phyloP scores from a whole-genome alignment of 2,113 vertebrate genomes.

The Manacus vitellinus region DNA sequence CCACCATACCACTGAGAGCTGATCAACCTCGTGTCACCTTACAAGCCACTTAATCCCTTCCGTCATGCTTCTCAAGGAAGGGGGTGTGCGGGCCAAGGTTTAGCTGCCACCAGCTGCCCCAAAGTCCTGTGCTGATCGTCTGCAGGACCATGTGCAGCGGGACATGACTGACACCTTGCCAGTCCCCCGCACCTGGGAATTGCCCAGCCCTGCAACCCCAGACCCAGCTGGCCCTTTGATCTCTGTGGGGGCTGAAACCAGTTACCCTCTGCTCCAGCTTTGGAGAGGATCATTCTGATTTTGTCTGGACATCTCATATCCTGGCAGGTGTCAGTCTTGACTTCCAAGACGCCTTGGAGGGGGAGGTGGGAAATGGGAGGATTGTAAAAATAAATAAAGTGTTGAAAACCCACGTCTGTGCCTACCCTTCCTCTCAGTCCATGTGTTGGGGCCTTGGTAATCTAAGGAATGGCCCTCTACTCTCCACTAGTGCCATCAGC shows the following conservation, averaged over 20 bases:
- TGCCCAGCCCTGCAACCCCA: slow-evolving; percentile 12
- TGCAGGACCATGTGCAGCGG: slow-evolving; percentile 13
- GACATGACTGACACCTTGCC: slow-evolving; percentile 60
- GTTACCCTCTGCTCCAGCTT: slow-evolving; percentile 24
- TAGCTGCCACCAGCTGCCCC: slow-evolving; percentile 53
- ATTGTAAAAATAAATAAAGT: slow-evolving; percentile 48
- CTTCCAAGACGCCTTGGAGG: background rate
- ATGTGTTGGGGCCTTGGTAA: background rate
- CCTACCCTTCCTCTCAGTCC: background rate
- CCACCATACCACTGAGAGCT: background rate
- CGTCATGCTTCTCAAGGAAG: slow-evolving; percentile 59
- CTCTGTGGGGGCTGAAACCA: background rate
- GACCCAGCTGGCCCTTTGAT: slow-evolving; percentile 66
- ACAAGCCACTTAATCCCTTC: slow-evolving; percentile 66
- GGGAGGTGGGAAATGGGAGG: background rate
- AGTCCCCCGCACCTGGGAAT: slow-evolving; percentile 49
- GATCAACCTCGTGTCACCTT: slow-evolving; percentile 64
- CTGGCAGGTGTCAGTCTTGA: slow-evolving; percentile 76
- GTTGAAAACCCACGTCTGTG: background rate
- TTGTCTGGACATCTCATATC: slow-evolving; percentile 61
- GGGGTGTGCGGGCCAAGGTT: slow-evolving; percentile 22
- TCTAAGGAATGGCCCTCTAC: background rate
- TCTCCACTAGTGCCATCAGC: background rate
- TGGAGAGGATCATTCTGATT: slow-evolving; percentile 62
- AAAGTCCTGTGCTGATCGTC: slow-evolving; percentile 4